phyloP scores from a whole-genome alignment of 2,113 vertebrate genomes.

The Datnioides undecimradiatus region DNA sequence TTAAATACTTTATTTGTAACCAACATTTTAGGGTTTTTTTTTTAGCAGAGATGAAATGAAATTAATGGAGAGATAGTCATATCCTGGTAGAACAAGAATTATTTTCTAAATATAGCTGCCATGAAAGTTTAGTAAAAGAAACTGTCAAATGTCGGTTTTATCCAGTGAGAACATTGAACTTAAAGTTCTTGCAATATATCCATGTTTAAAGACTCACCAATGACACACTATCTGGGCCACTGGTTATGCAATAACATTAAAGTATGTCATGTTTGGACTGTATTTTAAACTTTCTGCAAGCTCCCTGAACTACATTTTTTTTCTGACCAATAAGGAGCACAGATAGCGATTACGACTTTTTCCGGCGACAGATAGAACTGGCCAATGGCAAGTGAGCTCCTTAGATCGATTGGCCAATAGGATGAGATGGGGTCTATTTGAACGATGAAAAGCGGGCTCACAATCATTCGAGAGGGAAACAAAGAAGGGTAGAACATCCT shows the following conservation, averaged over 20 bases:
- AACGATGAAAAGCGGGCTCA: conserved; percentile 73
- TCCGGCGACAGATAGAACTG: neutral
- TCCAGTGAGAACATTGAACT: neutral
- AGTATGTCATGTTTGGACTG: conserved; percentile 17
- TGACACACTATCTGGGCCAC: conserved; percentile 1
- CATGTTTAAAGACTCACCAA: neutral
- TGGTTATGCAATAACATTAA: conserved; percentile 25
- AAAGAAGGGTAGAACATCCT: conserved; percentile 31
- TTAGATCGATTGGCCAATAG: conserved; percentile 61
- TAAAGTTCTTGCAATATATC: neutral
- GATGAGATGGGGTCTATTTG: conserved; percentile 65
- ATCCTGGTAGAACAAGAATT: too few relatives aligned
- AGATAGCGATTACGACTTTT: neutral
- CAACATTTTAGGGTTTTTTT: too few relatives aligned
- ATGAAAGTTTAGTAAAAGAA: neutral
- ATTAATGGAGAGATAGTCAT: too few relatives aligned
- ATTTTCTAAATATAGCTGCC: too few relatives aligned
- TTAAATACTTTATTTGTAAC: too few relatives aligned
- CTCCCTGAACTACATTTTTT: neutral
- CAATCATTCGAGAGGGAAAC: conserved; percentile 76
- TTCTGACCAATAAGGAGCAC: conserved; percentile 46
- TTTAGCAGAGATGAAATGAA: too few relatives aligned
- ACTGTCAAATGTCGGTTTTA: neutral
- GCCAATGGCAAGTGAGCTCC: conserved; percentile 47
- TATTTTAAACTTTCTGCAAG: neutral